Base-by-base conservation (phyloP, 2,797 vertebrate species). In the Darevskia mixta region DNA sequence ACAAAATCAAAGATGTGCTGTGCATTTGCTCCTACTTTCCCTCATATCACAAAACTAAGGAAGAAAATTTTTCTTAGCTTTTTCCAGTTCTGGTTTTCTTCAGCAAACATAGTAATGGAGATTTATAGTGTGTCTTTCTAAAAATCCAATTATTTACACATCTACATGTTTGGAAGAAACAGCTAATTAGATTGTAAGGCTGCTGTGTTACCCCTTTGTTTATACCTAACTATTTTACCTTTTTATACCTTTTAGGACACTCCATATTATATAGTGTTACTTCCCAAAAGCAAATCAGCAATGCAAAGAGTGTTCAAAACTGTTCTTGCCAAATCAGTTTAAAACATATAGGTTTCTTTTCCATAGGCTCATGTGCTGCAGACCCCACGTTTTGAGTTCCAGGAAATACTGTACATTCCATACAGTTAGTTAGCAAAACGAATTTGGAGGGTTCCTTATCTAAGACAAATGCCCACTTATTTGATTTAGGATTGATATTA, bases 331-430 rank as follows among this genome's bases (percentile, higher is more conserved):
- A 66, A 25, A 17, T 10, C 75, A 64, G 38, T 85, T 23, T 32
- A 43, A 77, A 78, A 73, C 11, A 18, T 9, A 69, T 4, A 32
- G 4, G 32, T n/a, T 35, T 35, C 18, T 17, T 43, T 23, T 29
- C 25, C 58, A 32, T 35, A 29, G 64, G 32, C 23, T 61, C 23
- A 55, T n/a, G 69, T 41, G 25, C 15, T 29, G 43, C 29, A 79
- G n/a, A 55, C 29, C 11, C 66, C 23, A 29, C 23, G 9, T 77
- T 64, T 87, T 83, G 73, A 83, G 69, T 88, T 78, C 73, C 55
- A 88, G 82, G 82, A 85, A 88, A 88, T 75, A 72, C 55, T 75
- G n/a, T 23, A n/a, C 77, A 88, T 88, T 88, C 82, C 76, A 64
- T 27, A 73, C 3, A 17, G 66, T 55, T 64, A 84, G 45, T 25